phyloP scores from a whole-genome alignment of 1,140 invertebrate species.

The Heterodera carotae region DNA sequence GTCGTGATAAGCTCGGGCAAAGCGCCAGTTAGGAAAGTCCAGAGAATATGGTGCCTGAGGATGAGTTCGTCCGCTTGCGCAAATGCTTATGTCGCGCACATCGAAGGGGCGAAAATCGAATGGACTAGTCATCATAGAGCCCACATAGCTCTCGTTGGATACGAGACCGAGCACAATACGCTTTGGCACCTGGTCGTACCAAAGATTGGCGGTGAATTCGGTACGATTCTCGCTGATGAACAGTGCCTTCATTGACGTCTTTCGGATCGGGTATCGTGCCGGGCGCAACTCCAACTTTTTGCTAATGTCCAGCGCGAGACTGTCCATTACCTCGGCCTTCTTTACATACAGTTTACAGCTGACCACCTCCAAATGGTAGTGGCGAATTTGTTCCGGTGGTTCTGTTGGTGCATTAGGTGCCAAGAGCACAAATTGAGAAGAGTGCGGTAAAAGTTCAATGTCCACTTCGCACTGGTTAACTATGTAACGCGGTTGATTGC shows the following conservation, averaged over 20 bases:
- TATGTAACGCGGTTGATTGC: constrained; percentile 10
- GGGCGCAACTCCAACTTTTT: constrained; percentile 18
- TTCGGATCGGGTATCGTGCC: constrained; percentile 14
- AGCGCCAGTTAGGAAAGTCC: constrained; percentile 31
- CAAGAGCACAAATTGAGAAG: constrained; percentile 2
- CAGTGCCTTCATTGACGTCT: constrained; percentile 13
- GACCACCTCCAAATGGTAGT: constrained; percentile 16
- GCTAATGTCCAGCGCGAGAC: constrained; percentile 8
- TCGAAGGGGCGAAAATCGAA: constrained; percentile 26
- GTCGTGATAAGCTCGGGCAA: constrained; percentile 22
- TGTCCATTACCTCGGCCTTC: constrained; percentile 23
- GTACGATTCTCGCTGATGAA: constrained; percentile 16
- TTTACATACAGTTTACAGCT: constrained; percentile 22
- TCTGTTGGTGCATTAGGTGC: not conserved
- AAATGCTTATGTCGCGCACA: constrained; percentile 19
- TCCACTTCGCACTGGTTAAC: constrained; percentile 23
- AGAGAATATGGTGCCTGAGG: constrained; percentile 19
- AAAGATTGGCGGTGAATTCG: constrained; percentile 19
- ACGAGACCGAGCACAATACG: constrained; percentile 13
- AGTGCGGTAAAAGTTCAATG: constrained; percentile 13
- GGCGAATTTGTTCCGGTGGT: not conserved
- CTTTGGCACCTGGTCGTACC: constrained; percentile 14
- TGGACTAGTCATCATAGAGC: not conserved
- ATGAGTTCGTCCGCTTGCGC: not conserved
- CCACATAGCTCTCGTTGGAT: constrained; percentile 10